A percentile compares a stretch with the other conserved stretches of the same genome.
These are phyloP conservation scores for Propithecus deckenii DNA, from an alignment of 2,797 vertebrate genomes.

Conservation along the genomic window DNA sequence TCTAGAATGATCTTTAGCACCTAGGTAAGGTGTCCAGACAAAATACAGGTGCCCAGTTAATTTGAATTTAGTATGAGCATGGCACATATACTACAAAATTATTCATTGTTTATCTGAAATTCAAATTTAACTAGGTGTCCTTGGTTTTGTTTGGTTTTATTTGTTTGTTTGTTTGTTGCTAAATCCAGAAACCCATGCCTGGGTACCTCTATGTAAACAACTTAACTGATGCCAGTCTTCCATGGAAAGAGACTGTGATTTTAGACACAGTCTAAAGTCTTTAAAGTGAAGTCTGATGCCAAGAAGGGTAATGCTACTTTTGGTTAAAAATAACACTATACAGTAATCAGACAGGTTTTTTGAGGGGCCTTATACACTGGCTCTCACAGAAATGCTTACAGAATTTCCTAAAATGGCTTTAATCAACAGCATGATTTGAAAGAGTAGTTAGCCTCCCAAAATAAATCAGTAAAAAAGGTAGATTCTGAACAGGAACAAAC, in stretches of 20 bases:
- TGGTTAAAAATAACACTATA: neutral
- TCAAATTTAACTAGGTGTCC: neutral
- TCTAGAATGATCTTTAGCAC: neutral
- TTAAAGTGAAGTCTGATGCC: neutral
- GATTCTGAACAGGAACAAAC: neutral
- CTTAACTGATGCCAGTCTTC: neutral
- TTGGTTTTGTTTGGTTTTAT: neutral
- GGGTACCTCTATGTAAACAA: neutral
- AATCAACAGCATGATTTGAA: neutral
- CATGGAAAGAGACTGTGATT: neutral
- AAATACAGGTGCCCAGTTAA: neutral
- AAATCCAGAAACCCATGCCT: neutral
- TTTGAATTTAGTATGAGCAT: constrained; percentile 12
- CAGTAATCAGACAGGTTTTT: constrained; percentile 30
- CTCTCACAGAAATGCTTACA: neutral
- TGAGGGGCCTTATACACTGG: neutral
- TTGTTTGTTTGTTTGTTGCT: neutral
- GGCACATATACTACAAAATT: neutral
- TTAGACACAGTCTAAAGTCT: neutral
- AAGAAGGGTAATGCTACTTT: neutral
- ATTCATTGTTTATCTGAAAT: neutral
- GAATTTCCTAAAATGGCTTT: neutral
- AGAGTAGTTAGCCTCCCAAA: neutral
- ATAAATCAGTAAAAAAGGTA: neutral
- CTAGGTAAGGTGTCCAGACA: neutral